Evolutionary conservation across 64 coral and sea anemone genomes (phyloP).

Genomic region (Pocillopora damicornis): DNA sequence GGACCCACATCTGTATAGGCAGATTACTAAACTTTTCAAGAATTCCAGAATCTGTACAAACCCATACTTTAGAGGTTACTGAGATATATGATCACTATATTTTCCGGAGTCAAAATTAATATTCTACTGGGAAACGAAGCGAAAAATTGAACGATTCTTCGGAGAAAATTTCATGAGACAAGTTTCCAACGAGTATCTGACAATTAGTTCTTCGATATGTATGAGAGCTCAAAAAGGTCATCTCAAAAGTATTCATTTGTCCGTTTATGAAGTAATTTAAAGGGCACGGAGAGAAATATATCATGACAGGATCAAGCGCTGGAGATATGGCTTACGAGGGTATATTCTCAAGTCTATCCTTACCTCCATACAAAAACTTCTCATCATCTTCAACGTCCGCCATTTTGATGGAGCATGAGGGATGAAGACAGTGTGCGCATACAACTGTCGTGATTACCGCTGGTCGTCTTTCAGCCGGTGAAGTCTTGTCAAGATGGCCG

Average conservation of each 20-base stretch:
- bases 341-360: neutral
- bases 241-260: neutral
- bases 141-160: too few relatives aligned
- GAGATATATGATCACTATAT: too few relatives aligned
- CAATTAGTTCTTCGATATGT: neutral
- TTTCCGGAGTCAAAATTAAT: too few relatives aligned
- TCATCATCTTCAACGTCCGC: slow-evolving; percentile 68
- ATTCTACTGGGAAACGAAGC: too few relatives aligned
- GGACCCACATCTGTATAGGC: too few relatives aligned
- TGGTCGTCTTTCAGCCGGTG: neutral
- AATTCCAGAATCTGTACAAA: too few relatives aligned
- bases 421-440: slow-evolving; percentile 4
- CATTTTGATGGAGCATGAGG: slow-evolving; percentile 65
- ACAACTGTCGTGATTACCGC: neutral
- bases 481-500: slow-evolving; percentile 40
- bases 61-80: too few relatives aligned
- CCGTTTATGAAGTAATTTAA: neutral
- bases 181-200: neutral
- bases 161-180: neutral
- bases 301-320: neutral
- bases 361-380: slow-evolving; percentile 56
- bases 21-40: too few relatives aligned
- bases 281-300: too few relatives aligned
- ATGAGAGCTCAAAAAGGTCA: neutral
- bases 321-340: neutral